Percentiles rank a stretch among this genome's conserved stretches.
phyloP scores from a whole-genome alignment of 2,797 vertebrate genomes.

The Danio albolineatus region DNA sequence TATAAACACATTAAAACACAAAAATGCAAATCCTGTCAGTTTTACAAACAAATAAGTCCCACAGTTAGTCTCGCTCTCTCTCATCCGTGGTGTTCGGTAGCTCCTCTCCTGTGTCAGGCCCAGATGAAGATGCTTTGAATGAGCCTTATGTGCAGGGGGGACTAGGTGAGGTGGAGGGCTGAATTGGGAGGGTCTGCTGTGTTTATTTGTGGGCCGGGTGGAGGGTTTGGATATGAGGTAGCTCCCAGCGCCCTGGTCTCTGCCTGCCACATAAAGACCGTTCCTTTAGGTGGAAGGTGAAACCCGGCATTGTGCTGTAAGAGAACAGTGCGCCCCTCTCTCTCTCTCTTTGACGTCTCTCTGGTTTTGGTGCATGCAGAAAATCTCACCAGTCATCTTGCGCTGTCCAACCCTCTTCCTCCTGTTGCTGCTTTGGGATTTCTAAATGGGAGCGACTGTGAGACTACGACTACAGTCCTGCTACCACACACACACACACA shows the following conservation, averaged over 20 bases:
- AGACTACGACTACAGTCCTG: conserved; percentile 65
- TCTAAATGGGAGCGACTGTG: conserved; percentile 71
- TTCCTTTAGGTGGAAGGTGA: conserved; percentile 76
- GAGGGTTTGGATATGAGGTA: conserved; percentile 21
- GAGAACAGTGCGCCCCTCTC: conserved; percentile 73
- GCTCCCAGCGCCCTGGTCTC: conserved; percentile 71
- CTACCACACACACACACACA: conserved; percentile 70
- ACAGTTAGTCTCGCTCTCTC: no score
- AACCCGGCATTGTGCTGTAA: conserved; percentile 84
- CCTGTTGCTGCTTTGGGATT: conserved; percentile 91
- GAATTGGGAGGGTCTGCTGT: conserved; percentile 11
- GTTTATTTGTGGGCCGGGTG: conserved; percentile 17
- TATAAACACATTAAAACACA: neutral
- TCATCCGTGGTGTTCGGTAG: no score
- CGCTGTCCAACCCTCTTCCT: conserved; percentile 81
- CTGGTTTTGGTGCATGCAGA: conserved; percentile 79
- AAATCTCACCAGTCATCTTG: conserved; percentile 85
- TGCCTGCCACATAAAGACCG: conserved; percentile 85
- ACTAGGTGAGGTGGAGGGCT: conserved; percentile 64
- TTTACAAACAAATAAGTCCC: neutral
- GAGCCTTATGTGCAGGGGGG: conserved; percentile 88
- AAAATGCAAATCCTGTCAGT: neutral
- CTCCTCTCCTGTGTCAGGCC: conserved; percentile 70
- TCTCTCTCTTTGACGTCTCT: conserved; percentile 16
- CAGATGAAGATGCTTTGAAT: conserved; percentile 86